Conservation (phyloP, 2,113 vertebrate species). For the Podocnemis expansa region DNA sequence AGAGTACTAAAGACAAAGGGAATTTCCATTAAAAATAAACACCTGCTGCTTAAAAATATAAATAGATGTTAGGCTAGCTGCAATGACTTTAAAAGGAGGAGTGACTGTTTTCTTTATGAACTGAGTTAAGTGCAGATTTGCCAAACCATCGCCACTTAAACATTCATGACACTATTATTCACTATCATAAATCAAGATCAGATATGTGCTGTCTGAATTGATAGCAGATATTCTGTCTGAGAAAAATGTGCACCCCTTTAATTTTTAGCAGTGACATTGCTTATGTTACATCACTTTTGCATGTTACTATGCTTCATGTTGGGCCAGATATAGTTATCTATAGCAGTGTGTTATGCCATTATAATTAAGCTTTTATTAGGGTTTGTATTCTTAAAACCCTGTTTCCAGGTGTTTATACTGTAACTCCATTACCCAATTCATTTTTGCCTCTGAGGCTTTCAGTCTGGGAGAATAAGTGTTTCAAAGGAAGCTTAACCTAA, state of each 20-base stretch:
- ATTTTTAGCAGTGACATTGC: slow-evolving; percentile 68
- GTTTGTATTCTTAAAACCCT: slow-evolving; percentile 61
- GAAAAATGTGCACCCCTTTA: slow-evolving; percentile 65
- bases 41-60: background rate
- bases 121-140: slow-evolving; percentile 56
- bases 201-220: slow-evolving; percentile 58
- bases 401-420: slow-evolving; percentile 26
- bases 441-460: background rate
- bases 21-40: background rate
- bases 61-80: slow-evolving; percentile 15
- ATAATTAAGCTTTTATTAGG: slow-evolving; percentile 65
- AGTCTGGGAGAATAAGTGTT: background rate
- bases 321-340: slow-evolving; percentile 54
- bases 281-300: slow-evolving; percentile 51
- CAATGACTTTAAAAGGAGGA: slow-evolving; percentile 25
- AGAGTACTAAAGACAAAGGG: background rate
- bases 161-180: slow-evolving; percentile 64
- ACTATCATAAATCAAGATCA: slow-evolving; percentile 61
- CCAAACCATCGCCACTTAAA: slow-evolving; percentile 47
- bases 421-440: background rate
- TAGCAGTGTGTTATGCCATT: slow-evolving; percentile 46
- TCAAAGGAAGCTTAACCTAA: background rate
- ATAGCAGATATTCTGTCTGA: slow-evolving; percentile 54
- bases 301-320: slow-evolving; percentile 48
- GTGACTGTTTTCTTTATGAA: slow-evolving; percentile 35